Evolutionary conservation across 1,140 invertebrate genomes (phyloP).

Genomic region (Notospermus geniculatus): DNA sequence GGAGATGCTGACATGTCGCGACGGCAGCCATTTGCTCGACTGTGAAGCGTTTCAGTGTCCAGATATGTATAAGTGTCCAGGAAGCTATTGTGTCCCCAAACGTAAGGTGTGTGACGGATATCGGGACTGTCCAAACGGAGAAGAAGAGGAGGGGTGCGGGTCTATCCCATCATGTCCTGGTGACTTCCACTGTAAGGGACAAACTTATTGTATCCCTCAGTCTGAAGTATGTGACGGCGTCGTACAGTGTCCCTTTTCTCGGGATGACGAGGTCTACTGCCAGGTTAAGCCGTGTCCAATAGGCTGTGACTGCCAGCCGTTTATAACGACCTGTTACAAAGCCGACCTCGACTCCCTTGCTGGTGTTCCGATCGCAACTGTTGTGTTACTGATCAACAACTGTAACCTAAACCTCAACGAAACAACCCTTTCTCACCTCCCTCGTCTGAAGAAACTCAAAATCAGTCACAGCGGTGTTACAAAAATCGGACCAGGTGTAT

Average conservation of each 20-base stretch:
- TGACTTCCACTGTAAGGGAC: neutral
- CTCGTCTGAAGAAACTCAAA: neutral
- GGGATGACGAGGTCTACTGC: constrained; percentile 5
- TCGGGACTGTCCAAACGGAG: constrained; percentile 3
- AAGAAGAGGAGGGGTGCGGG: neutral
- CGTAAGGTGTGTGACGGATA: neutral
- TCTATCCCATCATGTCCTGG: neutral
- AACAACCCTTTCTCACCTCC: no score
- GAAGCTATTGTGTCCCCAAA: neutral
- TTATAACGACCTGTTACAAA: no score
- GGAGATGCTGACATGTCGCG: neutral
- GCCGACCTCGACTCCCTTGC: no score
- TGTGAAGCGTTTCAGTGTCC: neutral
- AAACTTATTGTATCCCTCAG: neutral
- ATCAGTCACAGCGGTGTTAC: neutral
- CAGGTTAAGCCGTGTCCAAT: neutral
- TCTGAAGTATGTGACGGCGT: neutral
- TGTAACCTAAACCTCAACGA: neutral
- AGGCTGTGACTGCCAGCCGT: no score
- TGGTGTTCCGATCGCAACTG: neutral
- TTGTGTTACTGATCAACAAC: neutral
- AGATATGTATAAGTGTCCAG: constrained; percentile 2
- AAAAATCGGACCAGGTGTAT: neutral
- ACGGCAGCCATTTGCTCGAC: neutral
- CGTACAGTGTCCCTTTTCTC: neutral